Percentiles rank a stretch among this genome's conserved stretches.
Evolutionary conservation across 1,140 invertebrate genomes (phyloP).

Genomic region (Cydia strobilella): DNA sequence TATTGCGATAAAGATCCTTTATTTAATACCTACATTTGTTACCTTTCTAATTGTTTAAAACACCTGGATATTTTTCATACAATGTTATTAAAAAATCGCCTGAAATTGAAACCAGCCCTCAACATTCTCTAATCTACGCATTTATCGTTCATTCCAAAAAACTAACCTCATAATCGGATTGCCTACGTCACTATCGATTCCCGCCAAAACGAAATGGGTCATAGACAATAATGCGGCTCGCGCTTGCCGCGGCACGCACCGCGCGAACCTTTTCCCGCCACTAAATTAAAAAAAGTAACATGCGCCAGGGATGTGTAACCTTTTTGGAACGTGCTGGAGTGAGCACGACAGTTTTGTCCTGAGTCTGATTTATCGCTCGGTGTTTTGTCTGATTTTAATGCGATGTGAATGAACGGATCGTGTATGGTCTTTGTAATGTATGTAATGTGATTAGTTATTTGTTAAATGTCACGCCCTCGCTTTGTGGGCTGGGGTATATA

Average conservation of each 20-base stretch:
- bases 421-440: constrained; percentile 1
- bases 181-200: constrained; percentile 29
- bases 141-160: not conserved
- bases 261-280: constrained; percentile 42
- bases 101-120: not conserved
- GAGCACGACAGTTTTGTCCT: not conserved
- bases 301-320: not conserved
- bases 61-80: too few relatives aligned
- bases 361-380: constrained; percentile 14
- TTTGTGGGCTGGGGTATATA: not conserved
- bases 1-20: too few relatives aligned
- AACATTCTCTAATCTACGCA: not conserved
- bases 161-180: constrained; percentile 21
- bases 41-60: too few relatives aligned
- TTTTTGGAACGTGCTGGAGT: not conserved
- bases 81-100: not conserved
- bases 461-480: not conserved
- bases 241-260: constrained; percentile 57
- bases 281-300: constrained; percentile 43
- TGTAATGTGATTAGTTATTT: constrained; percentile 23
- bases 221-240: constrained; percentile 56
- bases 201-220: constrained; percentile 53
- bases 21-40: too few relatives aligned
- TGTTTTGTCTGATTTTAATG: constrained; percentile 23
- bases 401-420: constrained; percentile 14